These are phyloP conservation scores for Anguilla japonica DNA, from an alignment of 2,113 vertebrate genomes.

Conservation along the genomic window DNA sequence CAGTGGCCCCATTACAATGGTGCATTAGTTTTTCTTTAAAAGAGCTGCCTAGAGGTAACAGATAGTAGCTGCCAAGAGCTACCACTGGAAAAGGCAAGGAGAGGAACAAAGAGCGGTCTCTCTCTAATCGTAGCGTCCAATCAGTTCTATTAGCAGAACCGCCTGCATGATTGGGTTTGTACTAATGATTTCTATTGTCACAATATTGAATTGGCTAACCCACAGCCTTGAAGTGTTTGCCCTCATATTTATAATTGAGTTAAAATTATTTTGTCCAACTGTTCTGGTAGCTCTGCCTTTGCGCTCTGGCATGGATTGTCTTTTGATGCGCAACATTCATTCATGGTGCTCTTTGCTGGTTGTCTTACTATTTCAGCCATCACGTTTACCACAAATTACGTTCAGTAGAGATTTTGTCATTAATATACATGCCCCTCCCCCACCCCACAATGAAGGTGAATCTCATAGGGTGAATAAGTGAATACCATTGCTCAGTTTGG, in stretches of 20 bases:
- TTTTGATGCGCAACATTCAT: not conserved
- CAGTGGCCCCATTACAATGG: not conserved
- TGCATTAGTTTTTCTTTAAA: slow-evolving; percentile 13
- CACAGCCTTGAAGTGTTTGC: not conserved
- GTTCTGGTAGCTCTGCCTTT: not conserved
- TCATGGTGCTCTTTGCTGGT: not conserved
- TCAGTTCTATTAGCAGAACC: not conserved
- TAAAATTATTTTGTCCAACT: not conserved
- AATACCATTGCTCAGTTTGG: not conserved
- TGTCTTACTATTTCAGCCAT: not conserved
- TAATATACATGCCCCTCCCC: not conserved
- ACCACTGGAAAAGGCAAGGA: not conserved
- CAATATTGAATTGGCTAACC: not conserved
- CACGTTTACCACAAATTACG: not conserved
- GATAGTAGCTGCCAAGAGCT: not conserved
- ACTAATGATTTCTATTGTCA: not conserved
- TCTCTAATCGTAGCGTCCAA: not conserved
- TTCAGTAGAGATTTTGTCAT: not conserved
- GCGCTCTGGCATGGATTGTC: not conserved
- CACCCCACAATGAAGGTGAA: not conserved
- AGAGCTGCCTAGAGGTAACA: not conserved
- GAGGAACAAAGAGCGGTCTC: not conserved
- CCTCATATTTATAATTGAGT: not conserved
- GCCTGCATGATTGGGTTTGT: slow-evolving; percentile 6
- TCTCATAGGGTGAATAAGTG: not conserved